Evolutionary conservation across 2,797 vertebrate genomes (phyloP).

Genomic region (Enteromius trimaculatus): DNA sequence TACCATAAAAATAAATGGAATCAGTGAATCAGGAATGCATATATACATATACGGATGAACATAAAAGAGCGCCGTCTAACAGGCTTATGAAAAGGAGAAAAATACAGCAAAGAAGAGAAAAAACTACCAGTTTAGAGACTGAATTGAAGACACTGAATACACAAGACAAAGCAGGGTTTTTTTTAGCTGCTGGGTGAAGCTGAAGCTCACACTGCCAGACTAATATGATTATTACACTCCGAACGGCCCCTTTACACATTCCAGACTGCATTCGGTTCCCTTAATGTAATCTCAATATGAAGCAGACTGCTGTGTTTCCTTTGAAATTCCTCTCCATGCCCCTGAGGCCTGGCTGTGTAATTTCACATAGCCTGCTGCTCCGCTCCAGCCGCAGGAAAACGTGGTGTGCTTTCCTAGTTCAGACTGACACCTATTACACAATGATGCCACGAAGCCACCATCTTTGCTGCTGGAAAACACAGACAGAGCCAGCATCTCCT

Average conservation of each 20-base stretch:
- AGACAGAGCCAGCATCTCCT: constrained; percentile 20
- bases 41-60: neutral
- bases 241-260: constrained; percentile 56
- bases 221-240: constrained; percentile 56
- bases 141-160: constrained; percentile 46
- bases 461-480: constrained; percentile 30
- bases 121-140: constrained; percentile 13
- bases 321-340: constrained; percentile 40
- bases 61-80: constrained; percentile 34
- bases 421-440: constrained; percentile 52
- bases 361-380: constrained; percentile 50
- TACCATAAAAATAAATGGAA: neutral
- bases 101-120: constrained; percentile 34
- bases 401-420: constrained; percentile 37
- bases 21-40: neutral
- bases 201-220: constrained; percentile 21
- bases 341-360: constrained; percentile 46
- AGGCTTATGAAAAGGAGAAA: constrained; percentile 24
- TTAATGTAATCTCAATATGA: constrained; percentile 57
- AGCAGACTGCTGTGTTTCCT: constrained; percentile 48
- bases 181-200: constrained; percentile 35
- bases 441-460: constrained; percentile 39
- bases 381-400: constrained; percentile 27
- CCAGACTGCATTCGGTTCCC: constrained; percentile 48
- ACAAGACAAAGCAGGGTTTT: constrained; percentile 34